phyloP scores from a whole-genome alignment of 2,888 invertebrate species.

The Nesidiocoris tenuis region DNA sequence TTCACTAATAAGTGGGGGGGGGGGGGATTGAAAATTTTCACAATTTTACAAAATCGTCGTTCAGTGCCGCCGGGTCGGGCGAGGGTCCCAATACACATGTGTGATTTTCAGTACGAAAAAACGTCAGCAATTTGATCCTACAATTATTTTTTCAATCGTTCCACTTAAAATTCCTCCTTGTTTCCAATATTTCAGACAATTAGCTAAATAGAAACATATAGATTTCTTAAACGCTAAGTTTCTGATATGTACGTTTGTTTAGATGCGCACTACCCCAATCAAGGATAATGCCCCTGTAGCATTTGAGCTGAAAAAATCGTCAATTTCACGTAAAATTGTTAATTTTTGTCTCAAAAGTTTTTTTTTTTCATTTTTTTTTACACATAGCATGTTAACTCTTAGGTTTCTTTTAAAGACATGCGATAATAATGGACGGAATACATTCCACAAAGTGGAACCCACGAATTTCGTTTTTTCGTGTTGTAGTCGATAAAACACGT shows the following conservation, averaged over 20 bases:
- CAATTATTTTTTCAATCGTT: not conserved
- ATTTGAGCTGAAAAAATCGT: constrained; percentile 50
- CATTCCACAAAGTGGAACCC: constrained; percentile 49
- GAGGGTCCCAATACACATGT: not conserved
- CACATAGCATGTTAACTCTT: constrained; percentile 40
- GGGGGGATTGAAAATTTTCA: no score
- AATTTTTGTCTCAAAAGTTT: constrained; percentile 44
- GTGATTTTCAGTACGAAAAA: not conserved
- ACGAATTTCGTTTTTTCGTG: not conserved
- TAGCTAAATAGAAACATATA: constrained; percentile 50
- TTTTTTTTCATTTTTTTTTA: constrained; percentile 33
- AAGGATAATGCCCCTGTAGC: constrained; percentile 50
- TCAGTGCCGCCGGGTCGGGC: not conserved
- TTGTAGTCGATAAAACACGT: not conserved
- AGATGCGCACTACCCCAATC: constrained; percentile 49
- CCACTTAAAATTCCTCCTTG: constrained; percentile 35
- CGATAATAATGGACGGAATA: constrained; percentile 50
- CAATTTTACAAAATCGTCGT: not conserved
- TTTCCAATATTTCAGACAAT: constrained; percentile 34
- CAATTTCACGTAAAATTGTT: constrained; percentile 45
- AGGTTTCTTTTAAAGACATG: constrained; percentile 47
- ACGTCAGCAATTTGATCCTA: not conserved
- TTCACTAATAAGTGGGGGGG: no score
- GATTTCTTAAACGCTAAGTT: constrained; percentile 48
- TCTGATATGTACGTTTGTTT: constrained; percentile 51